A percentile compares a stretch with the other conserved stretches of the same genome.
These are phyloP conservation scores for Parambassis ranga DNA, from an alignment of 2,797 vertebrate genomes.

Conservation along the genomic window DNA sequence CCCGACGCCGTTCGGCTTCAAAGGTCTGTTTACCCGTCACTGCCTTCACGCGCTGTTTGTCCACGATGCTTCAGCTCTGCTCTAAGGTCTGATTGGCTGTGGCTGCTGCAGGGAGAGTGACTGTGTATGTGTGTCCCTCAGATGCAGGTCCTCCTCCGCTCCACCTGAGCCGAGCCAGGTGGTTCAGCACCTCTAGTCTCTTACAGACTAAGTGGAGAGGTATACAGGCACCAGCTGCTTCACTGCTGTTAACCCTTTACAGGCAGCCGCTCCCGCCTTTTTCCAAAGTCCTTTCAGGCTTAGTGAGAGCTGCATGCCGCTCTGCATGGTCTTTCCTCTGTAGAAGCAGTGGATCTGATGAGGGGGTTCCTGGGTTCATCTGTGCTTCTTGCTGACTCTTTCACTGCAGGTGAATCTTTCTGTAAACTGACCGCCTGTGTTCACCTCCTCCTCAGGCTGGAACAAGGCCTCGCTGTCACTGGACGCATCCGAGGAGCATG, in stretches of 20 bases:
- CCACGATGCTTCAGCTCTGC: not conserved
- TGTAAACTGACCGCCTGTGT: not conserved
- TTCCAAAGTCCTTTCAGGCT: not conserved
- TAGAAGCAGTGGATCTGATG: constrained; percentile 2
- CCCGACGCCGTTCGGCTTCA: constrained; percentile 94
- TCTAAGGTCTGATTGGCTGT: not conserved
- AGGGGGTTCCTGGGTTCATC: constrained; percentile 35
- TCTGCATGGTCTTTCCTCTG: not conserved
- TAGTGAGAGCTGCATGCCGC: constrained; percentile 40
- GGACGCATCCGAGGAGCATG: constrained; percentile 91
- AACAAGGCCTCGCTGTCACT: constrained; percentile 87
- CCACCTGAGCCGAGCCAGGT: constrained; percentile 79
- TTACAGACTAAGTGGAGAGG: constrained; percentile 82
- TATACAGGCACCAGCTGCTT: constrained; percentile 52
- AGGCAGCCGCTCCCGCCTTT: not conserved
- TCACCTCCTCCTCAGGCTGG: constrained; percentile 84
- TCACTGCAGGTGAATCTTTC: not conserved
- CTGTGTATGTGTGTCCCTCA: constrained; percentile 70
- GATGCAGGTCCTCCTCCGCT: constrained; percentile 76
- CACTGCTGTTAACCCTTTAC: constrained; percentile 2
- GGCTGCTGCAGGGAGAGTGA: constrained; percentile 36
- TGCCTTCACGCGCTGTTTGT: not conserved
- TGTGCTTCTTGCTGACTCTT: not conserved
- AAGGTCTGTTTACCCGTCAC: constrained; percentile 77
- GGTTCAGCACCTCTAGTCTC: constrained; percentile 84